Conservation (phyloP, 53 echinoderm and acorn worm species). For the Holothuria leucospilota region DNA sequence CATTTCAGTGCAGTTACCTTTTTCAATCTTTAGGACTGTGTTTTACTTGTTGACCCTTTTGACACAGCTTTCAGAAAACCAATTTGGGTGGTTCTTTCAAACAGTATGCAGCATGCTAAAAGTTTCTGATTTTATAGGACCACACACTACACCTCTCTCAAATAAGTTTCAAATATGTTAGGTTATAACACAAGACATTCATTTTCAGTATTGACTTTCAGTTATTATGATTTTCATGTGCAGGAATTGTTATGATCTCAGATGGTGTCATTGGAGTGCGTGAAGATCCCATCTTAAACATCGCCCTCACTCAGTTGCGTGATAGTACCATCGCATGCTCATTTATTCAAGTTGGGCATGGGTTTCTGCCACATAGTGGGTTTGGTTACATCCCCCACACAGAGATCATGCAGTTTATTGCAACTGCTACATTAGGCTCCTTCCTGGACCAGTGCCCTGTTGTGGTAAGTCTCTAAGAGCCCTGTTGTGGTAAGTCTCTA, state of each 20-base stretch:
- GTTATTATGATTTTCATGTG: not conserved
- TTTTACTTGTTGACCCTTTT: too few relatives aligned
- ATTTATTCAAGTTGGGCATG: slow-evolving; percentile 94
- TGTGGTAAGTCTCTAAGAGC: slow-evolving; percentile 60
- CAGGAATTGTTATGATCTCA: slow-evolving; percentile 89
- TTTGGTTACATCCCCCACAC: slow-evolving; percentile 98
- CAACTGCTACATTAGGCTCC: slow-evolving; percentile 92
- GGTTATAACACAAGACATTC: not conserved
- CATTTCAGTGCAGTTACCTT: too few relatives aligned
- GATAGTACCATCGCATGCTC: slow-evolving; percentile 94
- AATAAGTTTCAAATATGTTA: not conserved
- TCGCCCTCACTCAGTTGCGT: slow-evolving; percentile 75
- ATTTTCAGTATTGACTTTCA: not conserved
- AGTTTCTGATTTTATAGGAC: too few relatives aligned
- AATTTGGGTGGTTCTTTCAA: too few relatives aligned
- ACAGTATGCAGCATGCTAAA: too few relatives aligned
- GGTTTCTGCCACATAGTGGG: slow-evolving; percentile 90
- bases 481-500: too few relatives aligned
- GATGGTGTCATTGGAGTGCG: slow-evolving; percentile 90
- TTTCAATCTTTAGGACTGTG: too few relatives aligned
- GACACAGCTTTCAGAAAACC: too few relatives aligned
- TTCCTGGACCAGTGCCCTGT: slow-evolving; percentile 87
- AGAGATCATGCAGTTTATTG: slow-evolving; percentile 99
- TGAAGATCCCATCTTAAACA: slow-evolving; percentile 75
- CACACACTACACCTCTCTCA: not conserved